Conservation (phyloP, 2,797 vertebrate genomes). For the Macrochelys suwanniensis region DNA sequence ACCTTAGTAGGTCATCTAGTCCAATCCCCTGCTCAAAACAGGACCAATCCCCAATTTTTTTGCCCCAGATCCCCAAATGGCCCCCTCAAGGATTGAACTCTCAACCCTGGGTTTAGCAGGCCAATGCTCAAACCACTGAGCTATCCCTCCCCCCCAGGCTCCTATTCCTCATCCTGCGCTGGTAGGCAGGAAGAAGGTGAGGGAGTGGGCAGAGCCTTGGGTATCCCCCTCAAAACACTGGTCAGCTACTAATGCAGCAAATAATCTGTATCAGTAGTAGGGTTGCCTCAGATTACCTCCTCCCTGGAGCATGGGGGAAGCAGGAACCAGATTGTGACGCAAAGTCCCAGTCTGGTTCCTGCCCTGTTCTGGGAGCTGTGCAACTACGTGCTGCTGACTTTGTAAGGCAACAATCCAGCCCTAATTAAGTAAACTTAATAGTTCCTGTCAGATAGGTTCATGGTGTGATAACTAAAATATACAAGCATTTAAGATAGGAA, state of each 20-base stretch:
- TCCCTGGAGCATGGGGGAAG: neutral
- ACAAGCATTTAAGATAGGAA: neutral
- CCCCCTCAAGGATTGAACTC: too few relatives aligned
- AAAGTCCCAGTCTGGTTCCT: neutral
- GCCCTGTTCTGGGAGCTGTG: neutral
- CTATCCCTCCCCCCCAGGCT: too few relatives aligned
- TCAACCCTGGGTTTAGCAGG: too few relatives aligned
- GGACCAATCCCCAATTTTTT: too few relatives aligned
- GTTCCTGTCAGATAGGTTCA: neutral
- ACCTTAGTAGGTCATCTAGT: too few relatives aligned
- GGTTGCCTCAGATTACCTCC: neutral
- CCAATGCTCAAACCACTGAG: too few relatives aligned
- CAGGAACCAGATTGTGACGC: neutral
- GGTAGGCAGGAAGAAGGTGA: neutral
- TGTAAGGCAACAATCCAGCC: neutral
- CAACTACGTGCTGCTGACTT: neutral
- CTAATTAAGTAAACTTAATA: neutral
- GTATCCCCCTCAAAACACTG: accelerated
- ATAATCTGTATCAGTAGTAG: neutral
- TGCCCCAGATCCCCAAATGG: too few relatives aligned
- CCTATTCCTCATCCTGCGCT: accelerated
- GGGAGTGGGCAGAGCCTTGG: neutral
- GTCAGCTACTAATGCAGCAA: neutral
- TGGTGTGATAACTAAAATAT: neutral
- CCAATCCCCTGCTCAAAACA: too few relatives aligned